Conservation (phyloP, 2,113 vertebrate species). For the Haemorhous mexicanus region DNA sequence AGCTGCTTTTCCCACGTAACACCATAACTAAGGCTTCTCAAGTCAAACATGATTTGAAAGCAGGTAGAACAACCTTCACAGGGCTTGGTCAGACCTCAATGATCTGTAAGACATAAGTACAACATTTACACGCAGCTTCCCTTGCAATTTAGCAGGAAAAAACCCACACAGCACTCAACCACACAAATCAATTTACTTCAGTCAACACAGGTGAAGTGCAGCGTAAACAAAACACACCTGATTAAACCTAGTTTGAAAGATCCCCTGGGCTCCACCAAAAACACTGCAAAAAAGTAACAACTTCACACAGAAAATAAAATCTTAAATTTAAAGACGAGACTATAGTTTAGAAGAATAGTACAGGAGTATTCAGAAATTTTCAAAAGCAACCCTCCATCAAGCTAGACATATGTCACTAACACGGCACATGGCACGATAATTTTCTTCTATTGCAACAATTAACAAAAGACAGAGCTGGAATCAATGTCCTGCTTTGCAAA, state of each 20-base stretch:
- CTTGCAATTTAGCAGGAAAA: neutral
- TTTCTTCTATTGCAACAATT: neutral
- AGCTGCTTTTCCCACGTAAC: neutral
- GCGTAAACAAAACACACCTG: neutral
- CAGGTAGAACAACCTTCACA: neutral
- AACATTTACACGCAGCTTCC: neutral
- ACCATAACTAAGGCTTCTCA: neutral
- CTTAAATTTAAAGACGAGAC: neutral
- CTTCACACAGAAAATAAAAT: neutral
- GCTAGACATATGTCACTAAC: neutral
- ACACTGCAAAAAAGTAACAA: neutral
- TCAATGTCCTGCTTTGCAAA: neutral
- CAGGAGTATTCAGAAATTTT: neutral
- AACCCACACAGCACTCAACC: neutral
- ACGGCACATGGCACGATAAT: fast-evolving
- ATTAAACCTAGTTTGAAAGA: neutral
- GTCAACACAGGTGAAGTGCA: neutral
- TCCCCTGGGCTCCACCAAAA: neutral
- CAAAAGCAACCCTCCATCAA: neutral
- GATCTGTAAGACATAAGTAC: neutral
- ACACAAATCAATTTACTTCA: neutral
- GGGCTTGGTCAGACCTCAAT: neutral
- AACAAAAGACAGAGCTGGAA: fast-evolving
- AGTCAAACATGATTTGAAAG: neutral
- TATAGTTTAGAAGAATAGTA: neutral